Base-by-base conservation (phyloP, 2,113 vertebrate species). In the Aramus guarauna region DNA sequence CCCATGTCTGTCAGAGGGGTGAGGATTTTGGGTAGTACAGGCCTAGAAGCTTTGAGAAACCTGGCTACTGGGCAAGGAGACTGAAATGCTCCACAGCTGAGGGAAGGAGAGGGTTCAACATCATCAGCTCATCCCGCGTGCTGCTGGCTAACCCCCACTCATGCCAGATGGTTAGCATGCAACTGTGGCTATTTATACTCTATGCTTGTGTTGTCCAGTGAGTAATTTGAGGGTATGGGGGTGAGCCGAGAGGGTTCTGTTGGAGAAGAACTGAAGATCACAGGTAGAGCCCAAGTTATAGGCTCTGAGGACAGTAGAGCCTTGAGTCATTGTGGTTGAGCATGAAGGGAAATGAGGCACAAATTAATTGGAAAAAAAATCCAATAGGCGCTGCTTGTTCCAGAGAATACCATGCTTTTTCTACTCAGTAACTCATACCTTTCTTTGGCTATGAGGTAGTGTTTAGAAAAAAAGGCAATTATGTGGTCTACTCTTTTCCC, bases 61-160 rank as follows among this genome's bases (percentile, higher is more conserved):
- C 26, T 48, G 45, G 8, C 15, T 26, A 0, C 23, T 32, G 56
- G 32, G 20, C 43, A 26, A 73, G 27, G 60, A 58, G 18, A 15
- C 43, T 45, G 32, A 10, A 12, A 18, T 3, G 34, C 17, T 10
- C 73, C 32, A 30, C 66, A 22, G 3, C 27, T 15, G n/a, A n/a
- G 27, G 27, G 50, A 43, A 7, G 26, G 20, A 20, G 5, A 10
- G 0, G 34, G 15, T 59, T 53, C 82, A 10, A 7, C 20, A 3
- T 8, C 29, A 19, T 3, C 0, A 0, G 30, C 55, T 32, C 14
- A 0, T 2, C 58, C 26, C 3, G 32, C 2, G 1, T 20, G 59
- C n/a, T 30, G 47, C 72, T 39, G 24, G 66, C 41, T 24, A 8
- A 10, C 11, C 47, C 39, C 15, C 2, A 6, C 5, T 0, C 0